phyloP scores from a whole-genome alignment of 2,113 vertebrate genomes.

The Xerus inauris region DNA sequence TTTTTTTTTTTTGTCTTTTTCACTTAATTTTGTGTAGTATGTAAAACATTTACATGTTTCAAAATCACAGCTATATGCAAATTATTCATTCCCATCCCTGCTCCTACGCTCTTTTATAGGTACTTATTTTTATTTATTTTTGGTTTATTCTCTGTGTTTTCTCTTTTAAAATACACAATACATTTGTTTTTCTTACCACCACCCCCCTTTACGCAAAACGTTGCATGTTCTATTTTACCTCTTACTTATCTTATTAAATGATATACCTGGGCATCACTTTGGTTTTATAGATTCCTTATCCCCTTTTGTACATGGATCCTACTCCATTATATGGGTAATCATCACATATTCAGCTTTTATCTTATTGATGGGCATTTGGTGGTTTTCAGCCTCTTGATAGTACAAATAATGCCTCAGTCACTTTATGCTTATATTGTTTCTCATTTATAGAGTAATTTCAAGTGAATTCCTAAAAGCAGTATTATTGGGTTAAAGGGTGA shows the following conservation, averaged over 20 bases:
- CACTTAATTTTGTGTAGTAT: background rate
- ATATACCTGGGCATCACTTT: background rate
- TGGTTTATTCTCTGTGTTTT: background rate
- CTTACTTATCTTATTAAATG: background rate
- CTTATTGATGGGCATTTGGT: background rate
- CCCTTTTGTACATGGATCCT: background rate
- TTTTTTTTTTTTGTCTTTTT: slow-evolving; percentile 23
- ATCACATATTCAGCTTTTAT: background rate
- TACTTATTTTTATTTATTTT: background rate
- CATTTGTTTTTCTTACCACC: background rate
- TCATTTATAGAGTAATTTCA: background rate
- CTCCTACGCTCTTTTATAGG: background rate
- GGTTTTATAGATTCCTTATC: background rate
- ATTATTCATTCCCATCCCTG: background rate
- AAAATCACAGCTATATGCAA: slow-evolving; percentile 26
- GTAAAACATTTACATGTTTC: background rate
- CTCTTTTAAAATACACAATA: background rate
- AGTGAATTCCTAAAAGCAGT: background rate
- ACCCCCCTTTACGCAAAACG: background rate
- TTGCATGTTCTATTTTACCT: background rate
- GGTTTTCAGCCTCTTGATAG: background rate
- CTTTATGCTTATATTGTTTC: background rate
- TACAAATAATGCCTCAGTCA: background rate
- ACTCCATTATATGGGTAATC: background rate
- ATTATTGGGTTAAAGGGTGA: background rate